Conservation (phyloP, 2,113 vertebrate species). For the Pycnonotus jocosus region DNA sequence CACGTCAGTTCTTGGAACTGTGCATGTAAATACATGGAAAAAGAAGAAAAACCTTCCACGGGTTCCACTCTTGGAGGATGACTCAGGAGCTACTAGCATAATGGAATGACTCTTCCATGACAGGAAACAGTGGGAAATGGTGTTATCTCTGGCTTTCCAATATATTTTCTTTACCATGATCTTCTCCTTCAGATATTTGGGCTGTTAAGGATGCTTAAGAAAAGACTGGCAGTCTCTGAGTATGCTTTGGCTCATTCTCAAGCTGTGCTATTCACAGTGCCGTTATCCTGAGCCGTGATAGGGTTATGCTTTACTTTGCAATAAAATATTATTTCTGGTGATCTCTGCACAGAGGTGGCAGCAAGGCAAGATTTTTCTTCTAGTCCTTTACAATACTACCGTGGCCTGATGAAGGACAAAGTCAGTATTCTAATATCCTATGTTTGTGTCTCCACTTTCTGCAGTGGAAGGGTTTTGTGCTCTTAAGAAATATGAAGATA, state of each 20-base stretch:
- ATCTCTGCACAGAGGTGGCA: background rate
- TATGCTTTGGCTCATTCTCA: background rate
- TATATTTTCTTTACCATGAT: background rate
- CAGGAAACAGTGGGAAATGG: background rate
- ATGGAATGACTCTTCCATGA: background rate
- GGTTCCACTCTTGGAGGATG: background rate
- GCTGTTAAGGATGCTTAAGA: background rate
- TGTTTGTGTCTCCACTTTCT: background rate
- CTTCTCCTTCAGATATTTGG: background rate
- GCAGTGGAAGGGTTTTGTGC: background rate
- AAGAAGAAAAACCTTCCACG: background rate
- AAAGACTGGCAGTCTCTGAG: background rate
- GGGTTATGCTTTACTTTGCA: background rate
- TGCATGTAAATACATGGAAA: background rate
- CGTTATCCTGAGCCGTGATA: background rate
- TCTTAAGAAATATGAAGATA: background rate
- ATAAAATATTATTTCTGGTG: background rate
- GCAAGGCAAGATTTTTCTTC: background rate
- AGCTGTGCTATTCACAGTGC: background rate
- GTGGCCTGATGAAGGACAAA: background rate
- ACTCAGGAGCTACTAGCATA: background rate
- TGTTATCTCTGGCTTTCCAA: background rate
- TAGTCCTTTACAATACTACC: background rate
- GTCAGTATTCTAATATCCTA: background rate
- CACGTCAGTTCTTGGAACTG: background rate